Evolutionary conservation across 2,797 vertebrate species (phyloP), one percentile per base, ranked within the genome.

Genomic region (Oryzias sinensis): DNA sequence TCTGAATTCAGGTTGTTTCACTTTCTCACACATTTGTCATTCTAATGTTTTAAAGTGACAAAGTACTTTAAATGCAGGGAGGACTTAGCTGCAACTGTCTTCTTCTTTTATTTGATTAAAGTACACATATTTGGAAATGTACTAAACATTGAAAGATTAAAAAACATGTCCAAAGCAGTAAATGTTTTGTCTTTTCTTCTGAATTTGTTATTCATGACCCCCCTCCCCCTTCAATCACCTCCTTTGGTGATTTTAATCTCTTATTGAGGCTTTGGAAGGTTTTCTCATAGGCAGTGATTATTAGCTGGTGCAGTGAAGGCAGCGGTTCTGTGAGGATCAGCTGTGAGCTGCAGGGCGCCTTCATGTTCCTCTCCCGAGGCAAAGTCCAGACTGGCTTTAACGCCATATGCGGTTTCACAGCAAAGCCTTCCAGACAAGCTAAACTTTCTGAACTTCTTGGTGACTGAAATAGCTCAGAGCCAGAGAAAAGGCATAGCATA

Each of bases 311-410:
- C 37, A 48, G 64, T 49, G 55, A 62, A 64, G 41, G 49, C 64
- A 49, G 68, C 58, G 18, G 44, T 25, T 50, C 67, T 78, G 70
- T 76, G 74, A 68, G 76, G 82, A 86, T 82, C 87, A 88, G 83
- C 82, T 88, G 82, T 80, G 67, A 76, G 42, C 57, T 63, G 67
- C 66, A 46, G 29, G 58, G 56, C 49, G 5, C 58, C 27, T 56
- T 49, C 49, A 58, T 14, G 54, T 64, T 33, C 8, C 4, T 70
- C 43, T 84, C 81, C 80, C 46, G 40, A 67, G 76, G 84, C 70
- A 25, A 71, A 55, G 52, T 64, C 53, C 70, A 80, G 50, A 70
- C 65, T 25, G 46, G 33, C 64, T 65, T 37, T 13, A 45, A 47
- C 74, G 55, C 56, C 18, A 69, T 70, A 72, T 80, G 73, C 69